Evolutionary conservation across 1,140 invertebrate genomes (phyloP), one percentile per base, ranked within the genome.

Genomic region (Caenorhabditis latens): DNA sequence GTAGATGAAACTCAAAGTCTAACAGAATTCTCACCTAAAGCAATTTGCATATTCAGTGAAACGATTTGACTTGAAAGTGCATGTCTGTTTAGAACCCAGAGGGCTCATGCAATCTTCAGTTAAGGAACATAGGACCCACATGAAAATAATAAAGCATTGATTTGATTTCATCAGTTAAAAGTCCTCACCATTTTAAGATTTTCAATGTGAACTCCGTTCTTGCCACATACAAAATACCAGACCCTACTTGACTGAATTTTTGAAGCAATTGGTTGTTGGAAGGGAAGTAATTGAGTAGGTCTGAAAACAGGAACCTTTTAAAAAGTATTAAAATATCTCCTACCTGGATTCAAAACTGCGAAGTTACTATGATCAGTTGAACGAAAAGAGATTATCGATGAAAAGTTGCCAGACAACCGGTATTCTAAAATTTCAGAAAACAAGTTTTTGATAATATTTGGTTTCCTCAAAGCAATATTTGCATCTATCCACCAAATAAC

Each of bases 141-240:
- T 71, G 19, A 43, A 71, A 14, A 40, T 40, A 53, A 53, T 50
- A 4, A 50, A 16, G 4, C 14, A 43, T 19, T 67, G 40, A 67
- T 42, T 43, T 32, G 32, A 32, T 32, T 67, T 67, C 40, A 7
- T 67, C 19, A 43, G 13, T 43, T 43, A 4, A 16, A 46, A 16
- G 19, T 63, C 21, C 61, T 9, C 3, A 71, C 65, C 65, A 71
- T 71, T 71, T 71, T 16, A 71, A 19, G 46, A 71, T 43, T 32
- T 46, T 71, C 8, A 4, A 1, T 14, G 42, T 46, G 4, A 43
- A 19, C 46, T 71, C 4, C 19, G 65, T 71, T 46, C 42, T 43
- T 4, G 8, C 21, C 14, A 71, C 14, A 19, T 43, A 71, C 14
- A 71, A 13, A 4, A 19, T 19, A 7, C 42, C 21, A 14, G 16